Percentiles rank a stretch among this genome's conserved stretches.
These are phyloP conservation scores for Acipenser oxyrinchus DNA, from an alignment of 2,797 vertebrate species.

Conservation along the genomic window DNA sequence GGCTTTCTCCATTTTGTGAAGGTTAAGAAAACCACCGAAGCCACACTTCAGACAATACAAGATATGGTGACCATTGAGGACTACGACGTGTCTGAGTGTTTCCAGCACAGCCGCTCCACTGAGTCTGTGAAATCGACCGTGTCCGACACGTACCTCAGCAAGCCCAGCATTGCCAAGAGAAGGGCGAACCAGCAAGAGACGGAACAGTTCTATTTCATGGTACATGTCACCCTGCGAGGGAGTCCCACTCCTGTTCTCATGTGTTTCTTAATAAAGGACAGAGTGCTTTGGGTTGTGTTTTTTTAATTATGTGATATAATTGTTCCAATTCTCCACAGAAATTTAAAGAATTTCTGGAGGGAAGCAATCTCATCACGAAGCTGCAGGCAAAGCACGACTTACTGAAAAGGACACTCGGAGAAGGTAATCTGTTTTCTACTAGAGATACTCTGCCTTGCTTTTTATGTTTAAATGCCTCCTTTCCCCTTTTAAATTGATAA, in stretches of 20 bases:
- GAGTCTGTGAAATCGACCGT: slow-evolving; percentile 94
- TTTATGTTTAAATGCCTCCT: neutral
- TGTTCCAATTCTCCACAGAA: slow-evolving; percentile 75
- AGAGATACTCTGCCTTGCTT: slow-evolving; percentile 1
- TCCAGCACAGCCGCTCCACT: slow-evolving; percentile 94
- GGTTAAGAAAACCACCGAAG: slow-evolving; percentile 97
- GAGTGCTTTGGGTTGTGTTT: neutral
- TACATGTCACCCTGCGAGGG: slow-evolving; percentile 35
- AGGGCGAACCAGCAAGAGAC: slow-evolving; percentile 98
- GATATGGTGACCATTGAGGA: slow-evolving; percentile 98
- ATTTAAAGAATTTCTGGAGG: slow-evolving; percentile 95
- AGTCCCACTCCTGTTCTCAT: slow-evolving; percentile 18
- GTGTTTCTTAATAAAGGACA: slow-evolving; percentile 11
- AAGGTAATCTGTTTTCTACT: slow-evolving; percentile 62
- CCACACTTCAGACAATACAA: slow-evolving; percentile 92
- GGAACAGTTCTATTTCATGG: slow-evolving; percentile 98
- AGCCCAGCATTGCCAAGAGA: slow-evolving; percentile 93
- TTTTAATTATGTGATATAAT: slow-evolving; percentile 28
- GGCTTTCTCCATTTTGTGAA: slow-evolving; percentile 29
- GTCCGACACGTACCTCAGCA: slow-evolving; percentile 94
- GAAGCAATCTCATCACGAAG: slow-evolving; percentile 96
- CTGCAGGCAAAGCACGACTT: slow-evolving; percentile 97
- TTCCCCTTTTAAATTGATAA: no score
- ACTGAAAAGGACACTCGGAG: slow-evolving; percentile 86
- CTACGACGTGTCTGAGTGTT: slow-evolving; percentile 94